Evolutionary conservation across 1,140 invertebrate genomes (phyloP), one percentile per base, ranked within the genome.

Genomic region (Drosophila ironensis): DNA sequence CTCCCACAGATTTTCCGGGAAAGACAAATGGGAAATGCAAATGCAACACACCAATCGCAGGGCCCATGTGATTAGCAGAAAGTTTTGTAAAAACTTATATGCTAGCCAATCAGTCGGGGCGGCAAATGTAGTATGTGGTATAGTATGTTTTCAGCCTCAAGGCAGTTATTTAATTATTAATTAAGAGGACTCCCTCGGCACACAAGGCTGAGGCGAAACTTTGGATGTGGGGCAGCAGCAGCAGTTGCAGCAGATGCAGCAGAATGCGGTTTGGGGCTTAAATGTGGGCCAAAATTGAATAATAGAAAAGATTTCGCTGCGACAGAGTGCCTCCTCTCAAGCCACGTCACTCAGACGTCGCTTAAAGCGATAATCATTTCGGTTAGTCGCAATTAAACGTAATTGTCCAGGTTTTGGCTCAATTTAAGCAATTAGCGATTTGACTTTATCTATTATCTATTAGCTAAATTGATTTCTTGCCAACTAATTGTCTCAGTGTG

Each of bases 261-360:
- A 54, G 51, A 57, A 35, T 69, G 66, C 52, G 64, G 66, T 59
- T 69, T 69, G 44, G 20, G 66, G 52, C 11, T 30, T 59, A 48
- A 57, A 69, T 69, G 64, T 69, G 44, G 66, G 20, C 11, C 66
- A 69, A 27, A 69, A 25, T 17, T 69, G 44, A 69, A 69, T 69
- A 69, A 69, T 69, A 42, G 24, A 69, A 20, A 40, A 69, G 66
- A 48, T 19, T 40, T 48, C 33, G 33, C 33, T 50, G 66, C 33
- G 48, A 41, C 11, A 37, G 24, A 37, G 20, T 35, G 12, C n/a
- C 8, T 30, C 25, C 5, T 56, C 35, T 33, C 30, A 17, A 60
- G 7, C 8, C 14, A n/a, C 6, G 35, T 30, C 50, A 54, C 27
- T 56, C 50, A 56, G 9, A 25, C 42, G 12, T 19, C 37, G 22